Conservation (phyloP, 92 coral and sea anemone genomes). For the Paragorgia papillata region DNA sequence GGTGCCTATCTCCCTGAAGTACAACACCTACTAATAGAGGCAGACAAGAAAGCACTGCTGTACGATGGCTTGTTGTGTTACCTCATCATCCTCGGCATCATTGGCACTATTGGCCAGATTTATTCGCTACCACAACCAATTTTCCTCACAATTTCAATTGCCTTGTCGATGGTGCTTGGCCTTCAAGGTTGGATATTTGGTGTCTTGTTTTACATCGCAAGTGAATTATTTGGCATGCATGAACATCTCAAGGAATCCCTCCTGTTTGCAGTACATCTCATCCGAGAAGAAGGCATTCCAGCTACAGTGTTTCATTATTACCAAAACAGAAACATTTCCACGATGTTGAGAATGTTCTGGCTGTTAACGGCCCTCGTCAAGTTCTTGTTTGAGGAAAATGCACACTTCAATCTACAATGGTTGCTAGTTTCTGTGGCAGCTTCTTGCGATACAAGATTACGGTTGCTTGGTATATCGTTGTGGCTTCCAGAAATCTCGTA, state of each 20-base stretch:
- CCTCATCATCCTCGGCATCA: not conserved
- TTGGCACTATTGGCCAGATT: not conserved
- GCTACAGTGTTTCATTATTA: slow-evolving; percentile 2
- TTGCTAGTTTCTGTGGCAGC: slow-evolving; percentile 5
- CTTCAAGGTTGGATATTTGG: slow-evolving; percentile 1
- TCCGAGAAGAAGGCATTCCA: not conserved
- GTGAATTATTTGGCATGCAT: slow-evolving; percentile 17
- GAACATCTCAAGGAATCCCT: not conserved
- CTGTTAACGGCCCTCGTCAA: not conserved
- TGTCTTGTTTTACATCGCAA: slow-evolving; percentile 5
- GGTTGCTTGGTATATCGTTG: slow-evolving; percentile 16
- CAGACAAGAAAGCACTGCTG: not conserved
- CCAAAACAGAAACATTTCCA: not conserved
- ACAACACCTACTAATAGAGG: not conserved
- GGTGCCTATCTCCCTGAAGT: slow-evolving; percentile 1
- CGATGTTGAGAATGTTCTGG: slow-evolving; percentile 18
- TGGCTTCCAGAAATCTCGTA: slow-evolving; percentile 25
- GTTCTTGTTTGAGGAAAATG: not conserved
- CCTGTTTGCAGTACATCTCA: not conserved
- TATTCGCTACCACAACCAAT: not conserved
- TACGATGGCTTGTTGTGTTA: not conserved
- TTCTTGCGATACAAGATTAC: not conserved
- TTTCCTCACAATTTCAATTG: not conserved
- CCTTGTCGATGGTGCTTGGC: not conserved
- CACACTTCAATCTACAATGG: slow-evolving; percentile 7